These are phyloP conservation scores for Hipposideros larvatus DNA, from an alignment of 2,797 vertebrate genomes.

Conservation along the genomic window DNA sequence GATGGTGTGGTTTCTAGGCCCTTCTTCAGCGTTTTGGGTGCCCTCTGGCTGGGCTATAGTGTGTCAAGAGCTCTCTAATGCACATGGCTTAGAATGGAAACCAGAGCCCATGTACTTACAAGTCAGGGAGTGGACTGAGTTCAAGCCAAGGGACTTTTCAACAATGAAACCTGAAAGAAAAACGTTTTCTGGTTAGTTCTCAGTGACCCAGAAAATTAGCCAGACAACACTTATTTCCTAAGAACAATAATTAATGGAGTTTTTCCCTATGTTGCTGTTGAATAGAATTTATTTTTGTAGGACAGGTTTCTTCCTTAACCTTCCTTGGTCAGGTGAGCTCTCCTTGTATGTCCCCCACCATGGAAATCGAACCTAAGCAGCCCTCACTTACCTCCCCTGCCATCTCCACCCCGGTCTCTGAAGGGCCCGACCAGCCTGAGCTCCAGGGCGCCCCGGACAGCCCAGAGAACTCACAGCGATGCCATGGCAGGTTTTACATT, in stretches of 20 bases:
- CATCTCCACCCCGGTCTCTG: not conserved
- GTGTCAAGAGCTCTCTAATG: not conserved
- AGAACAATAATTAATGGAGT: not conserved
- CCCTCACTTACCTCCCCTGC: not conserved
- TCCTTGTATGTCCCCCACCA: not conserved
- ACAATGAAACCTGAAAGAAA: slow-evolving; percentile 52
- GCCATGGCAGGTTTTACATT: not conserved
- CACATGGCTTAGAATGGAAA: not conserved
- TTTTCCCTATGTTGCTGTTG: not conserved
- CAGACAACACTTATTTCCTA: not conserved
- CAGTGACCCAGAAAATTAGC: not conserved
- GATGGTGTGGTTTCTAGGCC: not conserved
- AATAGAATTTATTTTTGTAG: slow-evolving; percentile 26
- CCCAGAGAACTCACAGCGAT: not conserved
- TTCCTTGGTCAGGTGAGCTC: not conserved
- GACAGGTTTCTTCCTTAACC: not conserved
- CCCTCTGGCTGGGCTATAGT: too few species aligned
- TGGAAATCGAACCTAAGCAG: not conserved
- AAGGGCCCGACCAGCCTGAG: not conserved
- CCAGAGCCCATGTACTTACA: slow-evolving; percentile 40
- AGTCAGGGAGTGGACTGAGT: not conserved
- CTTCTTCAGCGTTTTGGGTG: not conserved
- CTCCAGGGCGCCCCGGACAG: not conserved
- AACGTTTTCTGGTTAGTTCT: slow-evolving; percentile 49
- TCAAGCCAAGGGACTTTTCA: slow-evolving; percentile 38